Percentiles rank a stretch among this genome's conserved stretches.
Conservation (phyloP, 1,140 invertebrate genomes). For the Steinernema khuongi region DNA sequence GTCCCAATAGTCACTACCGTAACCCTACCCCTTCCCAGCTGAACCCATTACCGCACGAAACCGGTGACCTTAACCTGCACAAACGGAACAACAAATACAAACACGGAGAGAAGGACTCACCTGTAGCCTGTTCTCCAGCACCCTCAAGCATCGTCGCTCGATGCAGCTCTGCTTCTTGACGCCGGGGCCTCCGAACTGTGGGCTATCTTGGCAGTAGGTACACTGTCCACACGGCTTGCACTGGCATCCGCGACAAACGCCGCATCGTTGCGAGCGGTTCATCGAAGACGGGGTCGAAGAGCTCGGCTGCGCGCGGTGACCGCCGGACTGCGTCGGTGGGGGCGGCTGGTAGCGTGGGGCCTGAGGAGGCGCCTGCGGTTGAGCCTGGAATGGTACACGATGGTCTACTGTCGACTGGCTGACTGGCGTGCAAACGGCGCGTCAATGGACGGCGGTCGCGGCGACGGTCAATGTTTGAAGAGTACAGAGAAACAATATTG, state of each 20-base stretch:
- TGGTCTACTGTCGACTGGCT: no score
- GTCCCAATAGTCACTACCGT: no score
- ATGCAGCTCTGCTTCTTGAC: conserved; percentile 58
- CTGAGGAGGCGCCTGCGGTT: conserved; percentile 8
- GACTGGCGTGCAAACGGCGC: background rate
- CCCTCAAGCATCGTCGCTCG: conserved; percentile 53
- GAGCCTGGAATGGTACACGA: no score
- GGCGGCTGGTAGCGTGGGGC: background rate
- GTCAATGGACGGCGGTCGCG: background rate
- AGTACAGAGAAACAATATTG: no score
- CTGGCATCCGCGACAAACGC: conserved; percentile 48
- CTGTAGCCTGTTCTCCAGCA: conserved; percentile 55
- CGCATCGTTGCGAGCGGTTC: conserved; percentile 28
- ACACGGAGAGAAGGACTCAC: conserved; percentile 31
- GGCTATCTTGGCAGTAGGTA: conserved; percentile 56
- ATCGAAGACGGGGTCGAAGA: background rate
- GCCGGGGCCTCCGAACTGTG: conserved; percentile 56
- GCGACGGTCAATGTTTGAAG: background rate
- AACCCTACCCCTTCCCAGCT: no score
- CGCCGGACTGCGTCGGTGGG: background rate
- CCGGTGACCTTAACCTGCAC: no score
- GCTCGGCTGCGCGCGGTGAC: background rate
- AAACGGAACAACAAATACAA: no score
- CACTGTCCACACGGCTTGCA: conserved; percentile 49
- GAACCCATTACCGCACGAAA: no score